A percentile compares a stretch with the other conserved stretches of the same genome.
phyloP scores from a whole-genome alignment of 2,113 vertebrate species.

The Nothoprocta pentlandii region DNA sequence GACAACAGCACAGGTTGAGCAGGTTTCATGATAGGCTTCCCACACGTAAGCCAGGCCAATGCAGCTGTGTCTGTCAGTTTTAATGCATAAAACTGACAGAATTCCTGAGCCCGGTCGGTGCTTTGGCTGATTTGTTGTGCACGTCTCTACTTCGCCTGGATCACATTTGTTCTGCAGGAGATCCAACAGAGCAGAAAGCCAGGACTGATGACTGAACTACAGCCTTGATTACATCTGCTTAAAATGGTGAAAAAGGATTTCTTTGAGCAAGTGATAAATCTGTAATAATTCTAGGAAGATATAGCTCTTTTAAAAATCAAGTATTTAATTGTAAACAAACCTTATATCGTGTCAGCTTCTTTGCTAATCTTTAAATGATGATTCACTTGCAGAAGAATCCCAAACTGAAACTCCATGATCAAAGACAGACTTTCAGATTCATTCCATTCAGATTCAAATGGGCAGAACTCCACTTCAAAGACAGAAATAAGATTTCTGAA shows the following conservation, averaged over 20 bases:
- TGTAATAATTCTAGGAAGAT: background rate
- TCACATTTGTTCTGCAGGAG: background rate
- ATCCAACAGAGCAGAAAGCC: background rate
- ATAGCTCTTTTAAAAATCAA: background rate
- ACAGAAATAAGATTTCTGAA: background rate
- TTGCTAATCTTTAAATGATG: slow-evolving; percentile 44
- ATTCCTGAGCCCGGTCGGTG: background rate
- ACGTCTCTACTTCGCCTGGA: background rate
- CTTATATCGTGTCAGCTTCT: background rate
- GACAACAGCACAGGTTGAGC: background rate
- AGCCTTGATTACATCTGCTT: background rate
- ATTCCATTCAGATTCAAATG: too few species aligned
- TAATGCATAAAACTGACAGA: background rate
- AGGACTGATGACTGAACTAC: background rate
- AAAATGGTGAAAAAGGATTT: background rate
- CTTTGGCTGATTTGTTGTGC: background rate
- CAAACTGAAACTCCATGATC: background rate
- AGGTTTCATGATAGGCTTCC: background rate
- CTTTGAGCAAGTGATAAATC: slow-evolving; percentile 27
- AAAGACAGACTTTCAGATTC: too few species aligned
- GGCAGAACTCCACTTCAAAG: background rate
- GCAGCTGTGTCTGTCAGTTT: background rate
- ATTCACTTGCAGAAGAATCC: slow-evolving; percentile 15
- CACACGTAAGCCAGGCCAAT: background rate
- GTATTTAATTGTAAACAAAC: slow-evolving; percentile 33